Percentiles rank a stretch among this genome's conserved stretches.
Evolutionary conservation across 1,140 invertebrate species (phyloP).

Genomic region (Philotrypesis tridentata): DNA sequence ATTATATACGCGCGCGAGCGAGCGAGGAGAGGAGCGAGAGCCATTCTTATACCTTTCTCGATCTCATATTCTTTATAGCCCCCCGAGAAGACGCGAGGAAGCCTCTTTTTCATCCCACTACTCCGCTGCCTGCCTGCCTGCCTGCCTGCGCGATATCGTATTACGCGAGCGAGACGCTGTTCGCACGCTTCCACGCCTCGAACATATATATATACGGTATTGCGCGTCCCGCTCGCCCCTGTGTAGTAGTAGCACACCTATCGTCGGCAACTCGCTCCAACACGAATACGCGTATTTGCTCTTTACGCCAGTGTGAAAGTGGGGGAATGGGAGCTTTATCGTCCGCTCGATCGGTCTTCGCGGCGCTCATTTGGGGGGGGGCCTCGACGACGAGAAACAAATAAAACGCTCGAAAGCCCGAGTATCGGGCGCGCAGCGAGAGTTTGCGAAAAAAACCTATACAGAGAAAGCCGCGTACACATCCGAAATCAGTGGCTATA

Average conservation of each 20-base stretch:
- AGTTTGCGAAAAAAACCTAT: too few species aligned
- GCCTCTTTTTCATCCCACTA: constrained; percentile 22
- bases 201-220: constrained; percentile 32
- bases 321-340: background rate
- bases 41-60: constrained; percentile 58
- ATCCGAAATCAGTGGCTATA: constrained; percentile 5
- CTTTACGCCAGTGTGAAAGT: background rate
- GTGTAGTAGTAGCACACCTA: too few species aligned
- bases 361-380: background rate
- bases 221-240: background rate
- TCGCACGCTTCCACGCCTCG: constrained; percentile 6
- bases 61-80: constrained; percentile 58
- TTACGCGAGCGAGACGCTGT: constrained; percentile 37
- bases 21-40: constrained; percentile 55
- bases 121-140: background rate
- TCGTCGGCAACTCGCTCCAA: too few species aligned
- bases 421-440: too few species aligned
- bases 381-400: too few species aligned
- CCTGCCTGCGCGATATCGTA: constrained; percentile 45
- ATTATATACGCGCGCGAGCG: constrained; percentile 62
- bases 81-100: constrained; percentile 39
- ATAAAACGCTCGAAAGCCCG: too few species aligned
- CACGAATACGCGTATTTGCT: constrained; percentile 29
- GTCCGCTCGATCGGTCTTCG: background rate
- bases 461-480: too few species aligned